Percentiles rank a stretch among this genome's conserved stretches.
Conservation (phyloP, 2,113 vertebrate genomes). For the Pogona vitticeps region DNA sequence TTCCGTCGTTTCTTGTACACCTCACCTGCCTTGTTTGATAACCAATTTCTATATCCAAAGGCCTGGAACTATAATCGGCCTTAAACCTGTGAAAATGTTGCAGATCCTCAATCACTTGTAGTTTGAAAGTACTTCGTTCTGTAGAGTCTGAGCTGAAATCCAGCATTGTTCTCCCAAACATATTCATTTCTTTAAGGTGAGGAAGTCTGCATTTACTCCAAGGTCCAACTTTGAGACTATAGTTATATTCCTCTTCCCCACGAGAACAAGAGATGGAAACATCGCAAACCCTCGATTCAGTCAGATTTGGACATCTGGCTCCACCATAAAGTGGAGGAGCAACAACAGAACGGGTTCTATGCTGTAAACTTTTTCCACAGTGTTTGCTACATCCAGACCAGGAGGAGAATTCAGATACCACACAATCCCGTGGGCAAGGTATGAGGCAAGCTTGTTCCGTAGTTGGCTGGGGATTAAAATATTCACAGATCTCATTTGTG, state of each 20-base stretch:
- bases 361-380: constrained; percentile 81
- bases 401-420: constrained; percentile 86
- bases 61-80: constrained; percentile 56
- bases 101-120: constrained; percentile 48
- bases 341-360: constrained; percentile 83
- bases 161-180: constrained; percentile 74
- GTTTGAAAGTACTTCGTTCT: constrained; percentile 73
- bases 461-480: constrained; percentile 84
- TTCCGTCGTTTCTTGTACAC: constrained; percentile 89
- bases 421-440: constrained; percentile 92
- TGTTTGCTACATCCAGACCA: constrained; percentile 87
- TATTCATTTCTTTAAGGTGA: constrained; percentile 75
- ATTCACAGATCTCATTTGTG: constrained; percentile 85
- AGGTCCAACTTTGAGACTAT: constrained; percentile 88
- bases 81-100: constrained; percentile 51
- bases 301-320: constrained; percentile 85
- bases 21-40: constrained; percentile 88
- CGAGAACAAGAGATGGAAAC: constrained; percentile 72
- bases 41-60: constrained; percentile 84
- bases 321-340: constrained; percentile 91
- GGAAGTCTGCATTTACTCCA: constrained; percentile 87
- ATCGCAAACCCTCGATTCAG: constrained; percentile 82
- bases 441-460: constrained; percentile 92
- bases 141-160: constrained; percentile 79
- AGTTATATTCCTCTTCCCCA: constrained; percentile 82